Percentiles rank a stretch among this genome's conserved stretches.
phyloP scores from a whole-genome alignment of 2,113 vertebrate species.

The Addax nasomaculatus region DNA sequence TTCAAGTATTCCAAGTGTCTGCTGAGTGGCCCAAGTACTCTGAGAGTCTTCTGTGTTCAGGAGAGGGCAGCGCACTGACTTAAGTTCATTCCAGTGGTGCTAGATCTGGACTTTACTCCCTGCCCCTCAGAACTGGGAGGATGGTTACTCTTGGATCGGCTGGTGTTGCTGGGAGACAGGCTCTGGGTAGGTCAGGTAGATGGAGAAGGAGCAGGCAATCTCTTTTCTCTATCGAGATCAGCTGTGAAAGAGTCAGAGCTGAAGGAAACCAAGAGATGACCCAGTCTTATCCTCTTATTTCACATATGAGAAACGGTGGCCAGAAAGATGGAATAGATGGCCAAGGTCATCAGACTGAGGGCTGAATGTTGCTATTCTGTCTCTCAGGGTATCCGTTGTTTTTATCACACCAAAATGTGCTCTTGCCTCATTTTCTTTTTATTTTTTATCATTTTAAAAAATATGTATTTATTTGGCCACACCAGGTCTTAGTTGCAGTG shows the following conservation, averaged over 20 bases:
- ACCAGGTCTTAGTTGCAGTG: not conserved
- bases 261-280: not conserved
- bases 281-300: not conserved
- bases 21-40: not conserved
- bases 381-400: not conserved
- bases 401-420: not conserved
- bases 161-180: not conserved
- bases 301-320: not conserved
- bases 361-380: not conserved
- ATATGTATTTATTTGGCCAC: not conserved
- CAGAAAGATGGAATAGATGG: not conserved
- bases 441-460: not conserved
- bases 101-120: not conserved
- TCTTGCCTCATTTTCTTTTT: not conserved
- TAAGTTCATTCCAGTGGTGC: not conserved
- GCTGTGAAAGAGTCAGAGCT: not conserved
- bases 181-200: not conserved
- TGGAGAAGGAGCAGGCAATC: not conserved
- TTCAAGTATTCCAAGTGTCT: not conserved
- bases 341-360: not conserved
- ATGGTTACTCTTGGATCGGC: not conserved
- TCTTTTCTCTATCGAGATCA: not conserved
- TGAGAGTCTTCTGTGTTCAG: not conserved
- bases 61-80: not conserved
- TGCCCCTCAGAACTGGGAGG: not conserved